Evolutionary conservation across 92 coral and sea anemone species (phyloP).

Genomic region (Zoanthus sansibaricus): DNA sequence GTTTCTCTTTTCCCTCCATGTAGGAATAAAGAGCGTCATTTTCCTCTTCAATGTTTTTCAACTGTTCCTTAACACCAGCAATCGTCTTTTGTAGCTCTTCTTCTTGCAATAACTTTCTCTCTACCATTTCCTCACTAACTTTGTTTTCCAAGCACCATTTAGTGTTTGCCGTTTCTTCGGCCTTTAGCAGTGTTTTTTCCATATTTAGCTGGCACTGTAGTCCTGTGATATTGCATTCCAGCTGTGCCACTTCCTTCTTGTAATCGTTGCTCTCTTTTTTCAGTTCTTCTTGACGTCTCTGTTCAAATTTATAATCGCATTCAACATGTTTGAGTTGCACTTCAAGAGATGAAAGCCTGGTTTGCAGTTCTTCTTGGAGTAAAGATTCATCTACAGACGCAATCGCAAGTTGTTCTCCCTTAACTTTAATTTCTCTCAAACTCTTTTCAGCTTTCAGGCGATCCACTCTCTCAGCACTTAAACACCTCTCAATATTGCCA

Average conservation of each 20-base stretch:
- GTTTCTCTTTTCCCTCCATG: neutral
- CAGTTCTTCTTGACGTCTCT: neutral
- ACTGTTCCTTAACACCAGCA: neutral
- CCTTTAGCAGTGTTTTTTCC: neutral
- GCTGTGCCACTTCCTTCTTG: neutral
- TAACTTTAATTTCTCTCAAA: neutral
- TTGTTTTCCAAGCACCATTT: neutral
- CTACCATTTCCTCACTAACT: neutral
- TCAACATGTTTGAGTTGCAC: neutral
- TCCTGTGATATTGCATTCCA: neutral
- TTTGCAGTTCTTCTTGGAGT: neutral
- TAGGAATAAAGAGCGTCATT: neutral
- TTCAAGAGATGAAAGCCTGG: neutral
- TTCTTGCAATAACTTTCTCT: neutral
- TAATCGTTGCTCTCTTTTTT: neutral
- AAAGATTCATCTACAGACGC: neutral
- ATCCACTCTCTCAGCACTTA: neutral
- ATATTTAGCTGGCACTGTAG: neutral
- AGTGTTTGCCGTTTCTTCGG: neutral
- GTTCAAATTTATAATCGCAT: neutral
- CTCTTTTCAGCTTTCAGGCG: slow-evolving; percentile 1
- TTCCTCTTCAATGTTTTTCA: neutral
- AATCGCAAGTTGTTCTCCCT: neutral
- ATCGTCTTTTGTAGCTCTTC: neutral
- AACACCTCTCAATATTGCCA: neutral